Base-by-base conservation (phyloP, 2,888 invertebrate species). In the Halictus quadricinctus region DNA sequence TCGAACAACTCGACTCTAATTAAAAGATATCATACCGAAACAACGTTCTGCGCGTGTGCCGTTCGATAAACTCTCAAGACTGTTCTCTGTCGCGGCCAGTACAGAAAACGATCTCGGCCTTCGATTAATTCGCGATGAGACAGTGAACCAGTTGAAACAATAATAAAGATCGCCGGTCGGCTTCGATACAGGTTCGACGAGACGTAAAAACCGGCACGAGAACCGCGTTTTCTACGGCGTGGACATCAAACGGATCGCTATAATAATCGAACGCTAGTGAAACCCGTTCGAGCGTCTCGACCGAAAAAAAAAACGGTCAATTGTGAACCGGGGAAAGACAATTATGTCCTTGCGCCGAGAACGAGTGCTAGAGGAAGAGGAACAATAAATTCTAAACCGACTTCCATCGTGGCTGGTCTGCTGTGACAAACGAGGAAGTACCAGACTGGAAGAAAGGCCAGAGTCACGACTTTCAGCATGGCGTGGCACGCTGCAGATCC, bases 381-480 rank as follows among this genome's bases (percentile, higher is more conserved):
- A 79, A 72, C 72, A 81, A 72, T 36, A 70, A 80, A 77, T 88
- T 84, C 83, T 81, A 81, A 76, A 48, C 74, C 76, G 64, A 66
- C 77, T 72, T 72, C 70, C 74, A 72, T 80, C 72, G 79, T 36
- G 50, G 69, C 36, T 78, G 73, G 29, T 60, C 78, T 64, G 36
- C 76, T n/a, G 76, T 80, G 83, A 84, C 84, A 89, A 89, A 90
- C 81, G 84, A 87, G 89, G 85, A 90, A 87, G 86, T 86, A 86
- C 81, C 80, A 64, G 79, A 78, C 75, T 78, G 79, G 76, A 87
- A 86, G 87, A 87, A 87, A 90, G 80, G 83, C 81, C 73, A 79
- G 83, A 90, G 89, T 89, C 90, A 90, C 89, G 89, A 90, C 87
- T 90, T 89, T 90, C 89, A 81, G 86, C 86, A 86, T 77, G 78